Evolutionary conservation across 92 coral and sea anemone species (phyloP).

Genomic region (Chrysogorgia sp.): DNA sequence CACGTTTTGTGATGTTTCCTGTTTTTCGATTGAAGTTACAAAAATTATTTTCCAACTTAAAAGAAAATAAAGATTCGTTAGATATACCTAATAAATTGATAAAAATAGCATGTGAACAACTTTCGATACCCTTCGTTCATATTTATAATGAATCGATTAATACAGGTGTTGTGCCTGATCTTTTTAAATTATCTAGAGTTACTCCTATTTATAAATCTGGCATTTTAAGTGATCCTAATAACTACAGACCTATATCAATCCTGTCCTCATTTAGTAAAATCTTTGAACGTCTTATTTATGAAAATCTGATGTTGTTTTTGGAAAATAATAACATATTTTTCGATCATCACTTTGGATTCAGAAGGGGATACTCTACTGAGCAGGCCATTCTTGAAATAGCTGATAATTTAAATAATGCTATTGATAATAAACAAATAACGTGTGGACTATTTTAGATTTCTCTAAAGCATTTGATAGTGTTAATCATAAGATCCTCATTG

Average conservation of each 20-base stretch:
- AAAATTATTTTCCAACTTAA: conserved; percentile 26
- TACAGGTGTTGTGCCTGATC: conserved; percentile 52
- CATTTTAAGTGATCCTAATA: conserved; percentile 46
- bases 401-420: conserved; percentile 38
- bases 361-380: conserved; percentile 67
- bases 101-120: conserved; percentile 56
- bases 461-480: conserved; percentile 61
- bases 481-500: conserved; percentile 50
- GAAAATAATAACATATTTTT: conserved; percentile 47
- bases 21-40: conserved; percentile 33
- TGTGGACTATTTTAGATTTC: conserved; percentile 52
- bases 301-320: conserved; percentile 49
- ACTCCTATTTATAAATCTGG: conserved; percentile 63
- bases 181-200: conserved; percentile 54
- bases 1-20: conserved; percentile 48
- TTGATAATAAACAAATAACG: conserved; percentile 34
- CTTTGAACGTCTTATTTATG: conserved; percentile 63
- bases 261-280: conserved; percentile 65
- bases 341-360: conserved; percentile 64
- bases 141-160: conserved; percentile 62
- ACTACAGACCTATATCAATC: conserved; percentile 65
- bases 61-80: conserved; percentile 49
- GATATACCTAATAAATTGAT: conserved; percentile 61
- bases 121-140: conserved; percentile 50
- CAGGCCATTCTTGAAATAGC: conserved; percentile 56